These are phyloP conservation scores for Electrona antarctica DNA, from an alignment of 2,113 vertebrate genomes.

Conservation along the genomic window DNA sequence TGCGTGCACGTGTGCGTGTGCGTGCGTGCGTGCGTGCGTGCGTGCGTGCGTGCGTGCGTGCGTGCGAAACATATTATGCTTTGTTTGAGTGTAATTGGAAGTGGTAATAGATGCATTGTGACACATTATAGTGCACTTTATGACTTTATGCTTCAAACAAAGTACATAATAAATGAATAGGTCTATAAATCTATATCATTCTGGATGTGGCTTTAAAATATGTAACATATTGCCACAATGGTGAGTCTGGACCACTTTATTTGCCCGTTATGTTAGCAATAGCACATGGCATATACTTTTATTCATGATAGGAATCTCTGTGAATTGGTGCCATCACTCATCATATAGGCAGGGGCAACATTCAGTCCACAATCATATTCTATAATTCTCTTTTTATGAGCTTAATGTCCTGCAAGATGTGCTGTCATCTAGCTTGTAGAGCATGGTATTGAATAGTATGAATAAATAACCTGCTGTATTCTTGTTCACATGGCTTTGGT, in stretches of 20 bases:
- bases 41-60: not conserved
- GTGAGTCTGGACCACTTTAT: too few relatives aligned
- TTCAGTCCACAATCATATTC: too few relatives aligned
- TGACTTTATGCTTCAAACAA: not conserved
- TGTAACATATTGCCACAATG: not conserved
- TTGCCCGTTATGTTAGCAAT: too few relatives aligned
- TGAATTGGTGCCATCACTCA: too few relatives aligned
- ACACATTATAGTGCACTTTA: slow-evolving; percentile 19
- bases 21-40: not conserved
- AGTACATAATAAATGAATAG: not conserved
- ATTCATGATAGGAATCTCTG: too few relatives aligned
- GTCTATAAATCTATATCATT: not conserved
- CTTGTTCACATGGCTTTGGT: not conserved
- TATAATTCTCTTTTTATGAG: too few relatives aligned
- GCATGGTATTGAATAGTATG: not conserved
- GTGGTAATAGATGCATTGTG: not conserved
- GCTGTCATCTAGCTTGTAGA: not conserved
- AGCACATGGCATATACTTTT: too few relatives aligned
- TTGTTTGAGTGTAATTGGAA: slow-evolving; percentile 20
- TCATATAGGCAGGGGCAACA: too few relatives aligned
- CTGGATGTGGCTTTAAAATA: not conserved
- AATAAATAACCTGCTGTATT: not conserved
- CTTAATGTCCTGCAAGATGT: too few relatives aligned
- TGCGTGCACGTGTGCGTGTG: not conserved
- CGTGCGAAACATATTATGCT: not conserved